Conservation (phyloP, 2,888 invertebrate genomes). For the Autographa pulchrina region DNA sequence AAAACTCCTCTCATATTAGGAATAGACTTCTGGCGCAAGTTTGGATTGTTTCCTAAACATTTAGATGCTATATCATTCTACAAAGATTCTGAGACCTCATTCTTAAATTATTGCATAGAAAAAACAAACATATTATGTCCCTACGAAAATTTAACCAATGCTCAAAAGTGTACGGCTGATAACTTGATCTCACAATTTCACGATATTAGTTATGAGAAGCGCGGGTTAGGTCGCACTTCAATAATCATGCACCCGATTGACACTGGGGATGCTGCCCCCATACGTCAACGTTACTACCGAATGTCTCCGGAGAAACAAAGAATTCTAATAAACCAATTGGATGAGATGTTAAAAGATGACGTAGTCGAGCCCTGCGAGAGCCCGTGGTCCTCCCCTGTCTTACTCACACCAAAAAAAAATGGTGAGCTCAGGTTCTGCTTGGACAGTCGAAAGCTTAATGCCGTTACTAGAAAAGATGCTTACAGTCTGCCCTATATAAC, state of each 20-base stretch:
- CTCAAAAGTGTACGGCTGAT: conserved; percentile 35
- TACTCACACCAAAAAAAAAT: neutral
- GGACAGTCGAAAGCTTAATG: neutral
- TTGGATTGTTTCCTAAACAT: conserved; percentile 40
- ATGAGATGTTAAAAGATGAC: no score
- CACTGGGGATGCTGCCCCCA: no score
- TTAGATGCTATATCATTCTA: conserved; percentile 10
- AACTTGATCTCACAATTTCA: conserved; percentile 37
- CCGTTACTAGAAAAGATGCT: no score
- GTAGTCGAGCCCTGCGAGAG: no score
- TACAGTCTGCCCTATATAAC: neutral
- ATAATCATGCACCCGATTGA: conserved; percentile 52
- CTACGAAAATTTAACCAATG: conserved; percentile 11
- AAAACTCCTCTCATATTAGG: conserved; percentile 39
- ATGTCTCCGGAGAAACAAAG: no score
- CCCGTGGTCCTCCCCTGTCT: no score
- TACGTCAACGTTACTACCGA: no score
- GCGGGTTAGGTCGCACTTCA: conserved; percentile 49
- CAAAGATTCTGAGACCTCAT: conserved; percentile 19
- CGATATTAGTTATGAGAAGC: conserved; percentile 38
- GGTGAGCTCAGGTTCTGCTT: neutral
- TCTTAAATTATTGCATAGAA: conserved; percentile 8
- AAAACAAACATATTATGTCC: neutral
- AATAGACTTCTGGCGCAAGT: conserved; percentile 46
- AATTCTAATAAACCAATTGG: no score